Base-by-base conservation (phyloP, 2,888 invertebrate genomes). In the Ypsolopha scabrella region DNA sequence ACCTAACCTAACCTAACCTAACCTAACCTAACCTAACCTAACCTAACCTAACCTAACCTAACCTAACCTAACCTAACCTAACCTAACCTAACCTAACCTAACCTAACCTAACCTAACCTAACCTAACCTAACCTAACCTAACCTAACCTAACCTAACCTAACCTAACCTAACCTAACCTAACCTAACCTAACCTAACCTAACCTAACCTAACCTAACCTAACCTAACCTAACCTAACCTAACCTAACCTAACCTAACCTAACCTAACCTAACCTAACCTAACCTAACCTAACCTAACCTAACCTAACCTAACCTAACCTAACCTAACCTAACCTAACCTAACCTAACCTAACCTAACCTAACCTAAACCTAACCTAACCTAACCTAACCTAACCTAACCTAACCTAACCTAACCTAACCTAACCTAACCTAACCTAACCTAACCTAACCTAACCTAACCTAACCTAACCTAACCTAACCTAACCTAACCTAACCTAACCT, bases 371-470 rank as follows among this genome's bases (percentile, higher is more conserved):
- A n/a, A 54, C 24, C 24, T 24, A 24, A 24, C 24, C 24, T 24
- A 24, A 24, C 2, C 24, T 24, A 24, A 39, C 39, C 39, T 39
- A 39, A 39, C 39, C 39, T 39, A 39, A 39, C 39, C 39, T 39
- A 39, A 53, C 53, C 54, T 54, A 58, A 56, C 57, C 56, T 56
- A 56, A 59, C 57, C 58, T 55, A 54, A 53, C 56, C 24, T 24
- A 24, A 2, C 24, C 24, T 4, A 3, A 55, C 55, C 52, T 51
- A 57, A 57, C 52, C 53, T 52, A 53, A 44, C 45, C 45, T 44
- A 44, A 44, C 45, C 44, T 44, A 44, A 44, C 45, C 24, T 14
- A 44, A 44, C 13, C 45, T 44, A 44, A 53, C 52, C 54, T 43
- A 52, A 49, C 46, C 52, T 51, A 54, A 48, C 51, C 50, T 54